These are phyloP conservation scores for Scaptomyza montana DNA, from an alignment of 1,140 invertebrate genomes.

Conservation along the genomic window DNA sequence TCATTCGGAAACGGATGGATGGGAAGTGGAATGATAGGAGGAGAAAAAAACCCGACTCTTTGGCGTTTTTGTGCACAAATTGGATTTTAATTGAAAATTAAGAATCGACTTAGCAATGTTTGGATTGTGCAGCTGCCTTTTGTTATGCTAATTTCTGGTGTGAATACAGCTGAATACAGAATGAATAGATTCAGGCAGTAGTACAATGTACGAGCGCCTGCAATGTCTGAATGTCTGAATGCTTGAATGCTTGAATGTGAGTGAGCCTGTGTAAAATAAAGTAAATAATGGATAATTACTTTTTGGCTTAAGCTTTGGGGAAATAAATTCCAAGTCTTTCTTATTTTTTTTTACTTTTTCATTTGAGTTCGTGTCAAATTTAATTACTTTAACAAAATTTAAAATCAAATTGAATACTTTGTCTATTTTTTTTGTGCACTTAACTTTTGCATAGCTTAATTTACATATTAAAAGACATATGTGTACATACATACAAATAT, in stretches of 20 bases:
- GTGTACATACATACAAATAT: neutral
- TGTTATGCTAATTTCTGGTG: constrained; percentile 73
- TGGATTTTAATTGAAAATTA: constrained; percentile 82
- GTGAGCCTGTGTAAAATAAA: constrained; percentile 64
- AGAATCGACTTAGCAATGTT: constrained; percentile 80
- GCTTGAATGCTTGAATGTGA: neutral
- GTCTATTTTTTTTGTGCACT: constrained; percentile 47
- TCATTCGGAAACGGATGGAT: constrained; percentile 35
- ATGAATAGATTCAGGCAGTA: constrained; percentile 47
- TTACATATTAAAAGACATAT: constrained; percentile 21
- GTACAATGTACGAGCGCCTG: constrained; percentile 16
- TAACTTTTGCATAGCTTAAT: constrained; percentile 59
- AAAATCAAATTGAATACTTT: constrained; percentile 52
- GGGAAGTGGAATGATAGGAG: neutral
- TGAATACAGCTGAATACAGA: constrained; percentile 40
- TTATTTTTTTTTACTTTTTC: neutral
- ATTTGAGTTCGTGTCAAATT: constrained; percentile 40
- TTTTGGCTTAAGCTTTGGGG: constrained; percentile 70
- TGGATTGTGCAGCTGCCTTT: constrained; percentile 74
- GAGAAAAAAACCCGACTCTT: constrained; percentile 36
- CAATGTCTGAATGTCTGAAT: constrained; percentile 2
- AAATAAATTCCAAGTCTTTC: constrained; percentile 39
- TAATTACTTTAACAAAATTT: constrained; percentile 56
- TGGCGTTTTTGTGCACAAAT: constrained; percentile 66
- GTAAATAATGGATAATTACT: constrained; percentile 78